These are phyloP conservation scores for Melanotaenia parkinsoni DNA, from an alignment of 2,797 vertebrate species.

Conservation along the genomic window DNA sequence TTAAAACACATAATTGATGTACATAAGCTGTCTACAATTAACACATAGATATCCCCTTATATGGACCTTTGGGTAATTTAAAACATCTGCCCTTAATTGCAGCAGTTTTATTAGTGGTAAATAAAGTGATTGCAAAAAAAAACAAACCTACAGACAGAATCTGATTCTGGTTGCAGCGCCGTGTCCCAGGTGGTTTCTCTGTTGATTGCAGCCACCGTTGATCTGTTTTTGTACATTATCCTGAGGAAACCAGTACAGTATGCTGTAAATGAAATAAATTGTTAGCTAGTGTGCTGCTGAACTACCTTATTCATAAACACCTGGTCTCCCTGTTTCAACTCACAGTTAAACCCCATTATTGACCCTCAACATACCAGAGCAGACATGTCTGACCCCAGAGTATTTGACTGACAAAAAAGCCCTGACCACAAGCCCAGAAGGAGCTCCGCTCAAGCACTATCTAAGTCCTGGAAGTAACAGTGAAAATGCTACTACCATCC, in stretches of 20 bases:
- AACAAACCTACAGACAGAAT: background rate
- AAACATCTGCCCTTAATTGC: too few species aligned
- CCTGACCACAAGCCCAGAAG: background rate
- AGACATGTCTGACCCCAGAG: background rate
- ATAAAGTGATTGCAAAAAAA: too few species aligned
- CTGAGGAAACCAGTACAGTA: background rate
- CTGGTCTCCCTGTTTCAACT: too few species aligned
- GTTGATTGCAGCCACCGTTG: background rate
- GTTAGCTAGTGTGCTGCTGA: too few species aligned
- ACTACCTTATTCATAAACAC: too few species aligned
- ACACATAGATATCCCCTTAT: too few species aligned
- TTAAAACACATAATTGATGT: too few species aligned
- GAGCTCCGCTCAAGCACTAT: background rate
- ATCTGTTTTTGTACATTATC: background rate
- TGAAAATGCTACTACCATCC: background rate
- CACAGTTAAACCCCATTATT: background rate
- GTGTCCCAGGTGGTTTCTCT: background rate
- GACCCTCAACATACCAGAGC: background rate
- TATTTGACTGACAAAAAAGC: background rate
- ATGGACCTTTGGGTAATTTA: too few species aligned
- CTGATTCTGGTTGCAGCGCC: background rate
- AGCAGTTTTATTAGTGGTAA: too few species aligned
- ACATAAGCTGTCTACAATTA: too few species aligned
- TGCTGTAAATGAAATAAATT: too few species aligned
- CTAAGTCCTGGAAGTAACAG: background rate